Percentiles rank a stretch among this genome's conserved stretches.
Conservation (phyloP, 2,888 invertebrate species). For the Slavum lentiscoides region DNA sequence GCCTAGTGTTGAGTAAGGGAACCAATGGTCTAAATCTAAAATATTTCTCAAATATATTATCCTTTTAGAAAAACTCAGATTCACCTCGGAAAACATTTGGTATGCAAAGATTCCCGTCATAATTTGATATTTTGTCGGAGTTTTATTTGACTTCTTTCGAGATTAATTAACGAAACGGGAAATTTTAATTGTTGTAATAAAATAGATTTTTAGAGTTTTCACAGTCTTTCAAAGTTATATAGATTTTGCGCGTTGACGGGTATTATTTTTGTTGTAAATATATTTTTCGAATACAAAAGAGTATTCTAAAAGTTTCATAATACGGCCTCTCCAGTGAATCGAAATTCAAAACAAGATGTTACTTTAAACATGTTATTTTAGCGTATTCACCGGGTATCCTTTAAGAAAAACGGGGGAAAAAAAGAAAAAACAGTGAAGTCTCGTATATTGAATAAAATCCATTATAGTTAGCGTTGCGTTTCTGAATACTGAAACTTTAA, state of each 20-base stretch:
- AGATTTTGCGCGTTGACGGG: too few species aligned
- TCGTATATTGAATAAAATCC: too few species aligned
- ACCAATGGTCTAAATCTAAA: too few species aligned
- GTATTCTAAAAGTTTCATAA: neutral
- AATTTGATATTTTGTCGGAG: neutral
- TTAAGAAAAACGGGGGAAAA: neutral
- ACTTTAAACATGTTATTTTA: neutral
- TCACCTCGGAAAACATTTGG: conserved; percentile 4
- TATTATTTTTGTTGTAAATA: too few species aligned
- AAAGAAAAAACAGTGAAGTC: neutral
- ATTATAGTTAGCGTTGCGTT: too few species aligned
- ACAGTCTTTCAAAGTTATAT: too few species aligned
- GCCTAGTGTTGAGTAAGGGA: too few species aligned
- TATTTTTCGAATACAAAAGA: neutral
- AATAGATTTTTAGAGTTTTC: too few species aligned
- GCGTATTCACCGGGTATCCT: neutral
- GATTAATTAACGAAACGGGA: too few species aligned
- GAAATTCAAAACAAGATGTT: neutral
- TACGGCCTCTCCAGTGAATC: neutral
- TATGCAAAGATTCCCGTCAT: neutral
- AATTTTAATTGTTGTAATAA: too few species aligned
- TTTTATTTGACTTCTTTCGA: too few species aligned
- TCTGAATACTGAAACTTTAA: too few species aligned
- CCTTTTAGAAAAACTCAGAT: conserved; percentile 33
- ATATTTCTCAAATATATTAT: conserved; percentile 12